These are phyloP conservation scores for Bellardia bayeri DNA, from an alignment of 2,888 invertebrate species.

Conservation along the genomic window DNA sequence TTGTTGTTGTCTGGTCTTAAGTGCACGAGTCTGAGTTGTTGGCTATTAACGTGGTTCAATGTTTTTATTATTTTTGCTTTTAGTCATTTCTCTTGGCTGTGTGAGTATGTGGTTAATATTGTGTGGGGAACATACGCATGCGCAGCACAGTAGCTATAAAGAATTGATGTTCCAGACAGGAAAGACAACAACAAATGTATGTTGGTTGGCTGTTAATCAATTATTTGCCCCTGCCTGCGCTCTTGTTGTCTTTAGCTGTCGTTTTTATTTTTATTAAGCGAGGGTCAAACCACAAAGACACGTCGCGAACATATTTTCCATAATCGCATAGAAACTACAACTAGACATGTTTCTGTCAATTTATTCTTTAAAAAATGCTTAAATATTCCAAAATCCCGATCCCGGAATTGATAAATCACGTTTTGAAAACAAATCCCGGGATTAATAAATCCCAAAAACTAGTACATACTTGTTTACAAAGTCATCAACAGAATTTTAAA, in stretches of 20 bases:
- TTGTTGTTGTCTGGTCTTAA: slow-evolving; percentile 30
- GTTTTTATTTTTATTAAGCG: slow-evolving; percentile 60
- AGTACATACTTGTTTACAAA: too few relatives aligned
- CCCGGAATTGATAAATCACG: too few relatives aligned
- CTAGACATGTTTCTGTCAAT: background rate
- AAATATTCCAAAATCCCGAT: too few relatives aligned
- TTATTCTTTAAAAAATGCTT: background rate
- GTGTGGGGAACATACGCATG: slow-evolving; percentile 69
- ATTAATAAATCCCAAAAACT: too few relatives aligned
- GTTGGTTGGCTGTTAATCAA: slow-evolving; percentile 65
- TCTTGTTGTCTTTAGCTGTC: slow-evolving; percentile 44
- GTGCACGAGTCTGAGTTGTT: slow-evolving; percentile 52
- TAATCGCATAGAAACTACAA: too few relatives aligned
- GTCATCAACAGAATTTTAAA: too few relatives aligned
- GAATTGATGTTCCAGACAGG: slow-evolving; percentile 67
- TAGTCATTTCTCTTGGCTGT: slow-evolving; percentile 19
- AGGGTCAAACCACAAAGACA: slow-evolving; percentile 37
- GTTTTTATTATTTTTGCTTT: slow-evolving; percentile 43
- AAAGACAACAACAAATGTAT: slow-evolving; percentile 70
- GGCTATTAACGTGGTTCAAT: slow-evolving; percentile 57
- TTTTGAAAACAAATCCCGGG: too few relatives aligned
- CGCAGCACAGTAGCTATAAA: slow-evolving; percentile 76
- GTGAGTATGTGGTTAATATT: background rate
- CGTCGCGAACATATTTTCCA: slow-evolving; percentile 1
- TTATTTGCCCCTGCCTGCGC: slow-evolving; percentile 28